phyloP scores from a whole-genome alignment of 1,140 invertebrate species.

The Hylaeus volcanicus region DNA sequence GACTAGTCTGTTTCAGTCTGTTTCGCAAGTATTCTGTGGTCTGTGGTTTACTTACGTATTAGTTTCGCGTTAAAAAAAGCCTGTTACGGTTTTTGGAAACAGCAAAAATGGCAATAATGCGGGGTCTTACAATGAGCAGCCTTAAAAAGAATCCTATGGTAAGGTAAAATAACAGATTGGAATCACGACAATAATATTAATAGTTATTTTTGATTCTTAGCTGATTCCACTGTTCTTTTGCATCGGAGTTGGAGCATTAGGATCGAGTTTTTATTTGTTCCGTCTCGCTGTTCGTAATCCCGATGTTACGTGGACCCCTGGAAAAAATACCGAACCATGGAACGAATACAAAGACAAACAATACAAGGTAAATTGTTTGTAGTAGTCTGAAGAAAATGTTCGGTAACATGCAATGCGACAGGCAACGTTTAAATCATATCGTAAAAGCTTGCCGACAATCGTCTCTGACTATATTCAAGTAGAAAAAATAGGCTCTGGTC shows the following conservation, averaged over 20 bases:
- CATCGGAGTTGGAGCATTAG: constrained; percentile 83
- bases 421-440: constrained; percentile 5
- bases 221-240: constrained; percentile 90
- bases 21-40: too few relatives aligned
- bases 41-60: too few relatives aligned
- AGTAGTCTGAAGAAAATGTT: not conserved
- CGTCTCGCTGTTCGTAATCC: constrained; percentile 88
- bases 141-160: constrained; percentile 85
- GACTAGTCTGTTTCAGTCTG: too few relatives aligned
- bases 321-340: constrained; percentile 88
- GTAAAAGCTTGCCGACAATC: not conserved
- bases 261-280: constrained; percentile 83
- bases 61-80: too few relatives aligned
- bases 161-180: constrained; percentile 66
- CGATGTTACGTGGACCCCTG: constrained; percentile 89
- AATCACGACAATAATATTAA: not conserved
- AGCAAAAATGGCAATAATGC: constrained; percentile 29
- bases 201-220: constrained; percentile 77
- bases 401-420: not conserved
- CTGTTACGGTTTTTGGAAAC: not conserved
- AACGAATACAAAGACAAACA: constrained; percentile 89
- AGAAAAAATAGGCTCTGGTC: not conserved
- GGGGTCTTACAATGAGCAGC: constrained; percentile 73
- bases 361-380: constrained; percentile 86
- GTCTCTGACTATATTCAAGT: not conserved